Evolutionary conservation across 2,797 vertebrate species (phyloP), one percentile per base, ranked within the genome.

Genomic region (Valencia hispanica): DNA sequence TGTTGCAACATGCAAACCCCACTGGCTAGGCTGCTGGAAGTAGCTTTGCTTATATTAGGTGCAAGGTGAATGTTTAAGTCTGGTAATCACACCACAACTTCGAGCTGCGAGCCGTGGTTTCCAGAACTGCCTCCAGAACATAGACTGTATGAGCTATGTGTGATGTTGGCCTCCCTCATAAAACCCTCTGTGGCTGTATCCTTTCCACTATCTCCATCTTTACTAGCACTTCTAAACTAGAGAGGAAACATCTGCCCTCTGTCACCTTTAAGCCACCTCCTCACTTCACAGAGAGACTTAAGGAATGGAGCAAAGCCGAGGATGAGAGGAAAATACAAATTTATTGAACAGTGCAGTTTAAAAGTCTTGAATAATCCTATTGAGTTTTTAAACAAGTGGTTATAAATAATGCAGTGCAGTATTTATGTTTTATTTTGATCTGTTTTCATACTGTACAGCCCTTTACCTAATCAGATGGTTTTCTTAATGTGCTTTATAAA

Each of bases 161-260:
- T 30, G 71, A 81, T 32, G 69, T 76, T 30, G 78, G 78, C 70
- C 76, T 82, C 84, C n/a, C 75, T 87, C 1, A 1, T 81, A 83
- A 90, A 86, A 80, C 18, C 51, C 78, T 88, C 84, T 48, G 53
- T 18, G 3, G 65, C 20, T 75, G 80, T 70, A 80, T 78, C 84
- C 78, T 85, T 48, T 79, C 51, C 70, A 72, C 79, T 70, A 61
- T 74, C 73, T 82, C 45, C 70, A 72, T 85, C 83, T 87, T 90
- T 79, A 89, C 79, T 73, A 79, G 75, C 77, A 70, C 84, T 91
- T 90, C 75, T 88, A 90, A 93, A 83, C 76, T n/a, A 43, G 39
- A 80, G 76, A 88, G 87, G 89, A 94, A 93, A 93, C 92, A 92
- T 93, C 90, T 93, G 92, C 83, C 87, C 86, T 72, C 51, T 75